Evolutionary conservation across 2,888 invertebrate species (phyloP).

Genomic region (Operophtera brumata): DNA sequence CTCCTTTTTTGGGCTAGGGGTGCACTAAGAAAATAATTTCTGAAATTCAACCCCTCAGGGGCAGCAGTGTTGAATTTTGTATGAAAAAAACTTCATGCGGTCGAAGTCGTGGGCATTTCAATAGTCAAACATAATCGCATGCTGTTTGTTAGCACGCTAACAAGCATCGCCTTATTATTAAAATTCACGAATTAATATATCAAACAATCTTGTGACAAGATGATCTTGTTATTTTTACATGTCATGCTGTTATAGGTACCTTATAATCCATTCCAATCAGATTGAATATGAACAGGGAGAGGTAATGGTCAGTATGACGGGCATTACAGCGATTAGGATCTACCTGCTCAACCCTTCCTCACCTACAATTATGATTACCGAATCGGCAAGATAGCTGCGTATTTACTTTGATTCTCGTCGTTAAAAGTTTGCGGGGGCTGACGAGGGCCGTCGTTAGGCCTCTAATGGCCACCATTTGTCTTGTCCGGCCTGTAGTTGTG

Average conservation of each 20-base stretch:
- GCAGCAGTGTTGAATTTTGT: too few relatives aligned
- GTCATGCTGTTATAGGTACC: slow-evolving; percentile 3
- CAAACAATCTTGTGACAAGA: background rate
- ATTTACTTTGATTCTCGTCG: slow-evolving; percentile 81
- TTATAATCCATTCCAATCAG: slow-evolving; percentile 15
- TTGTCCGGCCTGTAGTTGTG: slow-evolving; percentile 80
- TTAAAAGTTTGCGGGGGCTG: slow-evolving; percentile 77
- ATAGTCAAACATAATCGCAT: too few relatives aligned
- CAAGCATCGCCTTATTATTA: too few relatives aligned
- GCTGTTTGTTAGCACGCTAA: too few relatives aligned
- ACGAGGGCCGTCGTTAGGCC: slow-evolving; percentile 78
- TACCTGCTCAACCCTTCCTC: slow-evolving; percentile 68
- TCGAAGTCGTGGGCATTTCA: too few relatives aligned
- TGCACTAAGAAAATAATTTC: too few relatives aligned
- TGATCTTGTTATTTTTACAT: background rate
- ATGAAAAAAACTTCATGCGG: too few relatives aligned
- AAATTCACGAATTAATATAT: too few relatives aligned
- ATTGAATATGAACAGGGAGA: slow-evolving; percentile 11
- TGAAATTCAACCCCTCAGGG: too few relatives aligned
- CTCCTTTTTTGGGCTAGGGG: too few relatives aligned
- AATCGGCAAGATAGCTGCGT: slow-evolving; percentile 78
- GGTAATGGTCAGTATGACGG: slow-evolving; percentile 40
- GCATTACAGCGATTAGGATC: slow-evolving; percentile 48
- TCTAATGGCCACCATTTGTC: slow-evolving; percentile 81
- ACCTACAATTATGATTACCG: slow-evolving; percentile 69